Base-by-base conservation (phyloP, 1,140 invertebrate species). In the Drosophila nasuta region DNA sequence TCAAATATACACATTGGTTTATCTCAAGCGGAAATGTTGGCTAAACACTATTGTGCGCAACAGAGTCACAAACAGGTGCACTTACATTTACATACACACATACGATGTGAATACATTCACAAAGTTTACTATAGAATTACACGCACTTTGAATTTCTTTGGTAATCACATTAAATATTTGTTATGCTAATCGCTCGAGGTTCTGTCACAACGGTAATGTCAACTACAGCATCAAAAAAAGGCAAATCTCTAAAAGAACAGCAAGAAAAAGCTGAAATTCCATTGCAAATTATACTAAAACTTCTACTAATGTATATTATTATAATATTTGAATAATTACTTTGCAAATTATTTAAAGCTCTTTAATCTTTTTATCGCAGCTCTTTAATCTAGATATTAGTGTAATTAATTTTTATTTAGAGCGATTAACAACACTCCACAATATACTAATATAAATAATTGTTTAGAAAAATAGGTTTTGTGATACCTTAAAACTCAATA, bases 21-120 rank as follows among this genome's bases (percentile, higher is more conserved):
- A 79, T 79, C 77, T 64, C 46, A 68, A 77, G 48, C 77, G 77
- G 77, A 79, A 79, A 79, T 77, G 77, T 77, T 72, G 62, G 57
- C 63, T 33, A 66, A 58, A 60, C 69, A 38, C 41, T 51, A 60
- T 70, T 71, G 60, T 48, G 25, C 51, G 65, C 41, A 56, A 49
- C 66, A 54, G 20, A 56, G 35, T 33, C 13, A 70, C 57, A 70
- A 70, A 66, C 77, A 79, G 73, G 73, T 72, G 73, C 77, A 79
- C 67, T 71, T 63, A 65, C 49, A 54, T 25, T 58, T 28, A 62
- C 46, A 54, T 41, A 38, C 35, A 25, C 3, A 25, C 20, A 4
- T 3, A 3, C 20, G 3, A 25, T 4, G 20, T 25, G 20, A 25
- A 13, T 13, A 57, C 48, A 60, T 43, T 60, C 57, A 52, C 60